phyloP scores from a whole-genome alignment of 1,140 invertebrate genomes.

The Drosophila leontia region DNA sequence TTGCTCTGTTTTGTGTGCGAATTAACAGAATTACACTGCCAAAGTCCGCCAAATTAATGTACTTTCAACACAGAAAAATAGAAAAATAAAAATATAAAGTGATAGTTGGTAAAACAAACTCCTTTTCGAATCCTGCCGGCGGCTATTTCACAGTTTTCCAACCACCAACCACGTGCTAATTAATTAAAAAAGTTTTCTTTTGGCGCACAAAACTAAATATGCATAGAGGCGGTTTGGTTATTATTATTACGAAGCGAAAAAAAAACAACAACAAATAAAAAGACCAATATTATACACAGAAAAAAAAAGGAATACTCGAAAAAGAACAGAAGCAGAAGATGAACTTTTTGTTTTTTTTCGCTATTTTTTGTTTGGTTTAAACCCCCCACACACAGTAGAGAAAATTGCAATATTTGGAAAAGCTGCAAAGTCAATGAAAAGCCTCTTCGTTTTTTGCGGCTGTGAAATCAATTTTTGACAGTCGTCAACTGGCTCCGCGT shows the following conservation, averaged over 20 bases:
- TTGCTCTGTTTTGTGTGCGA: constrained; percentile 12
- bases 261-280: constrained; percentile 8
- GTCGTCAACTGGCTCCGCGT: constrained; percentile 4
- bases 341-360: constrained; percentile 33
- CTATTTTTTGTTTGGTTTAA: neutral
- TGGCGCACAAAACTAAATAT: constrained; percentile 66
- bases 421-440: constrained; percentile 36
- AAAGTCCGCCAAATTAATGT: constrained; percentile 40
- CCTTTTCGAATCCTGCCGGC: constrained; percentile 3
- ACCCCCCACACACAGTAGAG: neutral
- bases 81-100: neutral
- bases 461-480: constrained; percentile 56
- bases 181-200: constrained; percentile 76
- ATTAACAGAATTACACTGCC: constrained; percentile 27
- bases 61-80: neutral
- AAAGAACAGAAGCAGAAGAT: constrained; percentile 20
- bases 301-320: neutral
- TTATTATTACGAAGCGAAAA: constrained; percentile 27
- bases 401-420: constrained; percentile 38
- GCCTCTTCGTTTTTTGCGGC: constrained; percentile 39
- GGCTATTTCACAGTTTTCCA: constrained; percentile 34
- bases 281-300: constrained; percentile 12
- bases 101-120: constrained; percentile 6
- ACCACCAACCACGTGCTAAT: constrained; percentile 64
- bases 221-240: constrained; percentile 60